A percentile compares a stretch with the other conserved stretches of the same genome.
Evolutionary conservation across 2,888 invertebrate species (phyloP).

Genomic region (Lithophane socia): DNA sequence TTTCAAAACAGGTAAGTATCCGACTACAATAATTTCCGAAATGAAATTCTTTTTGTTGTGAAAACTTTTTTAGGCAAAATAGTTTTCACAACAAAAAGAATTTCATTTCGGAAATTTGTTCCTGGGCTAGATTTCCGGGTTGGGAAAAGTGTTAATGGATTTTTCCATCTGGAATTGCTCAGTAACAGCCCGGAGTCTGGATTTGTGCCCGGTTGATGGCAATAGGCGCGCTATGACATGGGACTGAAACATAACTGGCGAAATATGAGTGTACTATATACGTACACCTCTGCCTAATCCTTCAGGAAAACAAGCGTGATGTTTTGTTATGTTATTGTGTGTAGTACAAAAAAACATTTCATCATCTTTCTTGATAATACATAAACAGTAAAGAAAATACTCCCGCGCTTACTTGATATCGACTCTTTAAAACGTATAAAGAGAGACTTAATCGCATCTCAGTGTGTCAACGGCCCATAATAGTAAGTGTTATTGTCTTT

Average conservation of each 20-base stretch:
- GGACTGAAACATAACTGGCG: background rate
- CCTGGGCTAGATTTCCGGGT: too few species aligned
- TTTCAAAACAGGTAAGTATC: background rate
- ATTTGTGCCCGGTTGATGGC: too few species aligned
- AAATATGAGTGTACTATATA: too few species aligned
- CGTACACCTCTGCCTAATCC: background rate
- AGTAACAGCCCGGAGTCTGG: too few species aligned
- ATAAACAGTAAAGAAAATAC: background rate
- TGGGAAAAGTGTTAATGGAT: too few species aligned
- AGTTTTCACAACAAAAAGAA: too few species aligned
- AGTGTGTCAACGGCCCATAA: slow-evolving; percentile 52
- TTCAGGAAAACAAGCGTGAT: background rate
- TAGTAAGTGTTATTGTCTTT: slow-evolving; percentile 63
- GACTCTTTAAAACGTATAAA: slow-evolving; percentile 51
- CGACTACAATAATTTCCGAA: background rate
- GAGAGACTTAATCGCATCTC: slow-evolving; percentile 57
- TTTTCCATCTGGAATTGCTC: too few species aligned
- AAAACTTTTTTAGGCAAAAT: too few species aligned
- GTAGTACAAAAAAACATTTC: background rate
- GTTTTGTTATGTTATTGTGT: background rate
- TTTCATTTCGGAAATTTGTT: too few species aligned
- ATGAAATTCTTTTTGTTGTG: too few species aligned
- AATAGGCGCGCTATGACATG: too few species aligned
- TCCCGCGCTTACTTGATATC: slow-evolving; percentile 9
- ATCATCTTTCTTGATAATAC: background rate